Base-by-base conservation (phyloP, 1,140 invertebrate species). In the Phymastichus coffea region DNA sequence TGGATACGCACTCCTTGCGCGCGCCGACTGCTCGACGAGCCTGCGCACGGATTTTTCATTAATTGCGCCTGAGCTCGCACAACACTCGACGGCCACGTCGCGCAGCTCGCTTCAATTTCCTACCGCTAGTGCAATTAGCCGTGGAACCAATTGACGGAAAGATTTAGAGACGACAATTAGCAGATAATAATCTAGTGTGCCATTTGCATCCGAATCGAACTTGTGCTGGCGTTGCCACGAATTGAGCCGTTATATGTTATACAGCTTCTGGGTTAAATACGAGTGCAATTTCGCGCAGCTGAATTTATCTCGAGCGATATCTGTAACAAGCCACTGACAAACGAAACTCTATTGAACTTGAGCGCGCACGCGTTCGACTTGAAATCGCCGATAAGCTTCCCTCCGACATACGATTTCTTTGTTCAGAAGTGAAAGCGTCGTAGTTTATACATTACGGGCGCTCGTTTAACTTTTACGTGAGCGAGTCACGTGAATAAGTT, bases 351-450 rank as follows among this genome's bases (percentile, higher is more conserved):
- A 53, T 53, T 41, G 38, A 51, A 12, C 14, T 35, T n/a, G n/a
- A n/a, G n/a, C 10, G 41, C 8, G 2, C 9, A 38, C 22, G 51
- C 55, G 63, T 62, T 51, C 48, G 49, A 49, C 41, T 57, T 17
- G 23, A 54, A 57, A 54, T 56, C 37, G 37, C 46, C 48, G 61
- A 57, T 61, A 57, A 54, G 40, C 59, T 59, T 64, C n/a, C n/a
- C 66, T 64, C 20, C 25, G 65, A 66, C 61, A 47, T 49, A 40
- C 46, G 49, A 52, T 52, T 43, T 46, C 51, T 48, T 48, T 63
- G 64, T 55, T 20, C 15, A 15, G 20, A 37, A 26, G 33, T 46
- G 38, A 60, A 53, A 44, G 49, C 15, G 25, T 26, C 25, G 38
- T 22, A 22, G 22, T 28, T n/a, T n/a, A n/a, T n/a, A n/a, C n/a